Conservation (phyloP, 2,797 vertebrate genomes). For the Sebastes nivosus region DNA sequence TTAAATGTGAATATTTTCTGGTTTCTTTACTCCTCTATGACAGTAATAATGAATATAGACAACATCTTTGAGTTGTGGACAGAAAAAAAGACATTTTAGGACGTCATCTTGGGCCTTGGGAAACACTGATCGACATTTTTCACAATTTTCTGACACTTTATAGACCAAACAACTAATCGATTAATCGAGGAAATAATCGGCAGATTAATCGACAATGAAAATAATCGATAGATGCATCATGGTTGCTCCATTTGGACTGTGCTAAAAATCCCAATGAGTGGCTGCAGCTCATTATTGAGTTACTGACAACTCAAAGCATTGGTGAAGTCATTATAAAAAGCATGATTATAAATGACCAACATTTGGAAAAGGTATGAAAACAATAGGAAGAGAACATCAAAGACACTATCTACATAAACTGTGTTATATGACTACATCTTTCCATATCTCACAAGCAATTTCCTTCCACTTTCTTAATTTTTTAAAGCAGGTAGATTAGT, state of each 20-base stretch:
- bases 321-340: not conserved
- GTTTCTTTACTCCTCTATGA: too few relatives aligned
- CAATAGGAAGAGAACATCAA: not conserved
- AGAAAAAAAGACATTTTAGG: too few relatives aligned
- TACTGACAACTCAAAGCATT: not conserved
- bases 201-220: too few relatives aligned
- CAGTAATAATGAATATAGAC: too few relatives aligned
- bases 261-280: conserved; percentile 12
- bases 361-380: not conserved
- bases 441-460: not conserved
- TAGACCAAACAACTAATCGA: too few relatives aligned
- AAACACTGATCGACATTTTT: too few relatives aligned
- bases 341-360: not conserved
- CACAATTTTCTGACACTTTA: too few relatives aligned
- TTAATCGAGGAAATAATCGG: too few relatives aligned
- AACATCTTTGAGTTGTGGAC: too few relatives aligned
- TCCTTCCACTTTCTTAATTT: not conserved
- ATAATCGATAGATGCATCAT: not conserved
- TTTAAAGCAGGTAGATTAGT: not conserved
- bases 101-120: too few relatives aligned
- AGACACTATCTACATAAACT: not conserved
- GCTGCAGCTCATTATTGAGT: conserved; percentile 9
- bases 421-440: not conserved
- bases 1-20: too few relatives aligned
- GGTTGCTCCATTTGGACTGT: not conserved